Evolutionary conservation across 2,888 invertebrate genomes (phyloP).

Genomic region (Drosophila anceps): DNA sequence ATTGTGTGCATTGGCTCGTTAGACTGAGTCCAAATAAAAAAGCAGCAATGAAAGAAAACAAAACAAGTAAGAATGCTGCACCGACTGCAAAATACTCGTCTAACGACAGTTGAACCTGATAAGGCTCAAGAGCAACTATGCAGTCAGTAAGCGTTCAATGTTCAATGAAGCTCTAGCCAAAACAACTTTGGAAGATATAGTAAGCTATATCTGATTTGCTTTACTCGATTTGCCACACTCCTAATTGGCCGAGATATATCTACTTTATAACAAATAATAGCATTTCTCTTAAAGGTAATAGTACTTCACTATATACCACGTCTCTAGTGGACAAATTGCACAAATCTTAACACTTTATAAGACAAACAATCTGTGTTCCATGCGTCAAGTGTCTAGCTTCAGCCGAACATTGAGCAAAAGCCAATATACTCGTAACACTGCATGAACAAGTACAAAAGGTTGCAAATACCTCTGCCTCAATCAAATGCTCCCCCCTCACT

Average conservation of each 20-base stretch:
- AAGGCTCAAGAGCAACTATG: background rate
- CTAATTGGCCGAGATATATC: too few relatives aligned
- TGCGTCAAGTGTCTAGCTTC: background rate
- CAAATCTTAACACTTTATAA: too few relatives aligned
- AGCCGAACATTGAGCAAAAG: background rate
- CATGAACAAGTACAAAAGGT: constrained; percentile 17
- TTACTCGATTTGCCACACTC: too few relatives aligned
- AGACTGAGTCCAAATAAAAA: constrained; percentile 13
- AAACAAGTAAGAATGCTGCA: background rate
- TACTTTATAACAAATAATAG: too few relatives aligned
- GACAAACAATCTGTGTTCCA: too few relatives aligned
- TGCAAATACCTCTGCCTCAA: constrained; percentile 2
- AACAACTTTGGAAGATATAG: too few relatives aligned
- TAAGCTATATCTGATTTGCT: background rate
- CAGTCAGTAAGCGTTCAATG: too few relatives aligned
- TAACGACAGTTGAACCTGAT: background rate
- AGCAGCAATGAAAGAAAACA: background rate
- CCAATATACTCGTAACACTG: background rate
- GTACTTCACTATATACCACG: too few relatives aligned
- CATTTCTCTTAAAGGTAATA: too few relatives aligned
- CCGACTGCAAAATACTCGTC: background rate
- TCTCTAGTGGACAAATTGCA: too few relatives aligned
- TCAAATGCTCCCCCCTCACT: background rate
- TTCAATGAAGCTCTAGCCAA: too few relatives aligned
- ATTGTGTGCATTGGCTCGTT: constrained; percentile 60